Conservation (phyloP, 1,140 invertebrate genomes). For the Drosophila nasuta region DNA sequence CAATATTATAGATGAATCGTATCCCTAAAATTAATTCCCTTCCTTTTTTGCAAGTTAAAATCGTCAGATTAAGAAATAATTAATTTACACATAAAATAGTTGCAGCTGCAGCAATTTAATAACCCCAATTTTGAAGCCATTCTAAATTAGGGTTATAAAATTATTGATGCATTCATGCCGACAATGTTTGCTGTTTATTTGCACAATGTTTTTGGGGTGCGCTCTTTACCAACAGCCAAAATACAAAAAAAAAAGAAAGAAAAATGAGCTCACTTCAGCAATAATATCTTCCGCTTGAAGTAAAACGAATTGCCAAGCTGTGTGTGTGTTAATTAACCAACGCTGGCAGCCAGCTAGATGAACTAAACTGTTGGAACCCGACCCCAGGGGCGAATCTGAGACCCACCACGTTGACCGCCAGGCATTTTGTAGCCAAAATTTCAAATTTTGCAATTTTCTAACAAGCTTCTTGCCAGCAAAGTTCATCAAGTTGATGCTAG, state of each 20-base stretch:
- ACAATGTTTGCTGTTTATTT: background rate
- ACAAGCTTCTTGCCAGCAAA: constrained; percentile 43
- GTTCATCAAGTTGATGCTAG: constrained; percentile 52
- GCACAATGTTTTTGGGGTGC: background rate
- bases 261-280: constrained; percentile 4
- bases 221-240: background rate
- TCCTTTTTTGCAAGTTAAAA: background rate
- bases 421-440: constrained; percentile 36
- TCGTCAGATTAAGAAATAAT: background rate
- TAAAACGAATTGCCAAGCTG: constrained; percentile 12
- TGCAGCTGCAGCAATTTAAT: background rate
- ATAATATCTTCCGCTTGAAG: constrained; percentile 30
- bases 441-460: constrained; percentile 60
- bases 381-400: constrained; percentile 1
- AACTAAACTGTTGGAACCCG: constrained; percentile 24
- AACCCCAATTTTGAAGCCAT: background rate
- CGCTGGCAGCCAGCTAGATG: constrained; percentile 36
- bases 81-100: background rate
- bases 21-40: no score
- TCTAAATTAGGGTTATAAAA: constrained; percentile 9
- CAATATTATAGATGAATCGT: no score
- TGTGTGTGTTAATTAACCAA: constrained; percentile 54
- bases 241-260: background rate
- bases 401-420: constrained; percentile 36
- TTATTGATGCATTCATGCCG: constrained; percentile 21